A percentile compares a stretch with the other conserved stretches of the same genome.
Conservation (phyloP, 2,797 vertebrate species). For the Syndactyla subalaris region DNA sequence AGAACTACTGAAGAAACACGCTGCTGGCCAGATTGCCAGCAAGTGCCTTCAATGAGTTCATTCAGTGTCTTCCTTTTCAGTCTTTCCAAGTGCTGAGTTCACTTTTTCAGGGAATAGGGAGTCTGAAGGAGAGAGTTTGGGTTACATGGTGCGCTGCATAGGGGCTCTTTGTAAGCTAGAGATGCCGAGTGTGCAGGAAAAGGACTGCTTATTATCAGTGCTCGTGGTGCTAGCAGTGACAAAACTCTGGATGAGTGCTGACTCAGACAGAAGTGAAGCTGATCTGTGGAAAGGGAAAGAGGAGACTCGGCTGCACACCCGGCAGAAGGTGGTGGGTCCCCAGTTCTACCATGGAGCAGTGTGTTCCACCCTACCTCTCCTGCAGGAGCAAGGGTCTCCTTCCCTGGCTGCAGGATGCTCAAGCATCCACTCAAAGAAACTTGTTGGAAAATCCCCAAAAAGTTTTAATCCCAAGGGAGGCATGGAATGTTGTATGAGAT, state of each 20-base stretch:
- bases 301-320: not conserved
- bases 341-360: not conserved
- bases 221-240: accelerated
- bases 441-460: not conserved
- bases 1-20: constrained; percentile 6
- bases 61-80: constrained; percentile 46
- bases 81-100: constrained; percentile 31
- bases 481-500: not conserved
- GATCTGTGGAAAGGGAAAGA: not conserved
- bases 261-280: not conserved
- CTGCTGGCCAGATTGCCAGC: constrained; percentile 19
- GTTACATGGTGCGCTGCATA: not conserved
- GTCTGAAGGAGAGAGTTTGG: not conserved
- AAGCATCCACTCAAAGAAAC: not conserved
- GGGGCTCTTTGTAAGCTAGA: not conserved
- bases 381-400: not conserved
- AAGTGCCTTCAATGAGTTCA: not conserved
- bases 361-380: accelerated
- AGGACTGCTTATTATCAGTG: not conserved
- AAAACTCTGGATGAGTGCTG: not conserved
- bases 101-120: not conserved
- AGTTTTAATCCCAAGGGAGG: not conserved
- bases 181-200: not conserved
- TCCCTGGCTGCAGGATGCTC: not conserved
- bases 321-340: not conserved